These are phyloP conservation scores for Nothobranchius kuhntae DNA, from an alignment of 2,113 vertebrate species.

Conservation along the genomic window DNA sequence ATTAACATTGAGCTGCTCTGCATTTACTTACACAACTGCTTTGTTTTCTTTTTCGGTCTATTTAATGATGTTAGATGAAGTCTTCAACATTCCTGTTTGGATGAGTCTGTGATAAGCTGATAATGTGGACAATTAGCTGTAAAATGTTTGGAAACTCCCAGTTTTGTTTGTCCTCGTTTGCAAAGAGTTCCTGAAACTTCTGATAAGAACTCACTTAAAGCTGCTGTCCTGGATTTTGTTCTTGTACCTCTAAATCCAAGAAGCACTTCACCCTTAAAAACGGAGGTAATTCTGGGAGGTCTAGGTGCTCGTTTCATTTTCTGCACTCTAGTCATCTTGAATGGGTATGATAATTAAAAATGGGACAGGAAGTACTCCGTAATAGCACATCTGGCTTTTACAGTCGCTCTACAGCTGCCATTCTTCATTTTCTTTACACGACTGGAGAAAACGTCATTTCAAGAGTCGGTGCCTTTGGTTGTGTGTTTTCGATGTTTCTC, in stretches of 20 bases:
- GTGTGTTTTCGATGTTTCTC: constrained; percentile 53
- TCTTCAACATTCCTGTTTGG: constrained; percentile 65
- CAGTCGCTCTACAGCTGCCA: not conserved
- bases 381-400: not conserved
- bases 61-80: constrained; percentile 34
- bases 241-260: constrained; percentile 2
- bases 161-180: constrained; percentile 7
- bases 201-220: not conserved
- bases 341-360: not conserved
- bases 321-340: not conserved
- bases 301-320: not conserved
- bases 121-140: constrained; percentile 12
- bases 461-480: constrained; percentile 57
- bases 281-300: not conserved
- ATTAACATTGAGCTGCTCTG: constrained; percentile 7
- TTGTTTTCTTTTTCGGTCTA: constrained; percentile 7
- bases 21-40: constrained; percentile 16
- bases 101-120: constrained; percentile 35
- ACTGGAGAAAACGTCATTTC: not conserved
- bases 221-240: not conserved
- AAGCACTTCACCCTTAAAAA: constrained; percentile 7
- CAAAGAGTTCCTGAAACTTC: not conserved
- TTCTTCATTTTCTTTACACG: not conserved
- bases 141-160: constrained; percentile 8
- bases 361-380: not conserved